Evolutionary conservation across 2,888 invertebrate species (phyloP).

Genomic region (Lepidocyrtinus sp.): DNA sequence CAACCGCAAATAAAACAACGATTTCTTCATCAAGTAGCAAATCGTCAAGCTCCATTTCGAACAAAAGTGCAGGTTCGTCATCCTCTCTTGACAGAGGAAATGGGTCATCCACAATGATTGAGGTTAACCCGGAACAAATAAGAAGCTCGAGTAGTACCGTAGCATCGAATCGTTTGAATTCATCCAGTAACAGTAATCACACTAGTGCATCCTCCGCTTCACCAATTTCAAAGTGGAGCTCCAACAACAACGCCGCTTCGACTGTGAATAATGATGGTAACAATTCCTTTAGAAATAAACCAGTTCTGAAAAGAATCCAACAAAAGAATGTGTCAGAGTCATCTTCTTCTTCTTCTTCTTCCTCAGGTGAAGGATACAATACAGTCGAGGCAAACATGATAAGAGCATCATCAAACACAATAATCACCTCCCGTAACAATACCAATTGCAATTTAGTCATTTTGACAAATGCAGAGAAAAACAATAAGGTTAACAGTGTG

Average conservation of each 20-base stretch:
- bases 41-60: conserved; percentile 51
- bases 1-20: conserved; percentile 43
- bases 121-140: conserved; percentile 53
- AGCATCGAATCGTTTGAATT: conserved; percentile 36
- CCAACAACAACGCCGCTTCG: conserved; percentile 31
- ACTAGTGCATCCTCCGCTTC: not conserved
- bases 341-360: conserved; percentile 14
- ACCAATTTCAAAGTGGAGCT: conserved; percentile 24
- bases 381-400: conserved; percentile 32
- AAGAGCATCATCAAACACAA: conserved; percentile 16
- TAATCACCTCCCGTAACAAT: conserved; percentile 31
- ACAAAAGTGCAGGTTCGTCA: conserved; percentile 38
- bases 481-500: conserved; percentile 1
- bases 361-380: conserved; percentile 20
- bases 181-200: conserved; percentile 50
- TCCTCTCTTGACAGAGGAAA: conserved; percentile 32
- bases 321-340: conserved; percentile 48
- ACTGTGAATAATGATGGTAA: conserved; percentile 31
- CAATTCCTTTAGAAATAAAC: conserved; percentile 49
- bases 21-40: conserved; percentile 42
- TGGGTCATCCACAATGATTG: conserved; percentile 51
- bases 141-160: conserved; percentile 37
- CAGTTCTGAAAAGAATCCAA: conserved; percentile 64
- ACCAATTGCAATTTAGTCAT: conserved; percentile 60
- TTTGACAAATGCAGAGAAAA: conserved; percentile 61